Evolutionary conservation across 2,113 vertebrate species (phyloP), one percentile per base, ranked within the genome.

Genomic region (Ptilorrhoa leucosticta): DNA sequence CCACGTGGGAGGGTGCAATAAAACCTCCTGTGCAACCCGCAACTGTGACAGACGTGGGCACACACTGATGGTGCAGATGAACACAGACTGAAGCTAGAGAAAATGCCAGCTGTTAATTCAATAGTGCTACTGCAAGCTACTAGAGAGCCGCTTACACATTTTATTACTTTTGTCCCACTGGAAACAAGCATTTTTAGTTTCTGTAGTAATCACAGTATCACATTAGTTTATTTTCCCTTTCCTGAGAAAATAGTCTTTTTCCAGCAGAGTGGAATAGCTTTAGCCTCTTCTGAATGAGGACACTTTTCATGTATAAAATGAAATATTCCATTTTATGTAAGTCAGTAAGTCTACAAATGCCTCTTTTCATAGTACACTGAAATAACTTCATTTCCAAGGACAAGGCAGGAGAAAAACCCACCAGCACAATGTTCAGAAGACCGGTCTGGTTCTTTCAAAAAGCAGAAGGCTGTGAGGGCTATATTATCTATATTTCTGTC

Each of bases 21-120:
- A 73, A 61, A 27, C 31, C 42, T 18, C 18, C 66, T 50, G 42
- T 15, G 35, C 70, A 83, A 72, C 27, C 4, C 1, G 15, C 8
- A 39, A 2, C 68, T 11, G 17, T 22, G 40, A 28, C 40, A 35
- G 44, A 45, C 58, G 68, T n/a, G 31, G 47, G 42, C 40, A 63
- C 20, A 35, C 17, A 33, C 20, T 12, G 53, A 19, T 0, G 2
- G 37, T 0, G 1, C 35, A 57, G 44, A 40, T 9, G 13, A 87
- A 60, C 5, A 68, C 24, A 53, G 51, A 47, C 9, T 78, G 60
- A 45, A 71, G 39, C 31, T 7, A n/a, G 44, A 58, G 33, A 54
- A 87, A 90, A 53, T 64, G 31, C 26, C 54, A 18, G 35, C 26
- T 81, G 30, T 7, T 66, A 86, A 79, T 10, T 33, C 30, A 39